Evolutionary conservation across 1,140 invertebrate genomes (phyloP).

Genomic region (Trichonephila clavipes): DNA sequence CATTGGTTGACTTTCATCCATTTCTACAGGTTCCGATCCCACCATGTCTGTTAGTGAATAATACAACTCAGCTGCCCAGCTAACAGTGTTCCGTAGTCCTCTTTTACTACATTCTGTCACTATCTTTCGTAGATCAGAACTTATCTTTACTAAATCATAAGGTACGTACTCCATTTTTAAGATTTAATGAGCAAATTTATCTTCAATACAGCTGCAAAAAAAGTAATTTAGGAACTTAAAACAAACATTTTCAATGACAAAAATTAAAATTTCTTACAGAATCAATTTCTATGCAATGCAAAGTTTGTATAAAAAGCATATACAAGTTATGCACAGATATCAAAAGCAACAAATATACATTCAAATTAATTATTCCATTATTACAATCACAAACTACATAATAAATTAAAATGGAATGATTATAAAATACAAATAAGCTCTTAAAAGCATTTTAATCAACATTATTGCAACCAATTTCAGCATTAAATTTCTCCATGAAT

Average conservation of each 20-base stretch:
- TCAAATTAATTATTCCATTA: conserved; percentile 7
- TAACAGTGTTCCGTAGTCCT: conserved; percentile 77
- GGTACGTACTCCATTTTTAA: conserved; percentile 64
- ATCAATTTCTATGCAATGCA: neutral
- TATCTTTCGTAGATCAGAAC: conserved; percentile 64
- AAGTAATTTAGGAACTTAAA: conserved; percentile 71
- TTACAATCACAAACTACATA: conserved; percentile 18
- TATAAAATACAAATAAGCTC: conserved; percentile 52
- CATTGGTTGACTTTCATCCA: conserved; percentile 2
- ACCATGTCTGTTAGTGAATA: conserved; percentile 52
- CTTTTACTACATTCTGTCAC: conserved; percentile 63
- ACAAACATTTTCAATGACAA: conserved; percentile 1
- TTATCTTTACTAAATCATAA: conserved; percentile 64
- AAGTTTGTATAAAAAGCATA: conserved; percentile 5
- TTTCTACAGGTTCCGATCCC: conserved; percentile 17
- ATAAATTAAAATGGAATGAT: conserved; percentile 70
- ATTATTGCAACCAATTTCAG: conserved; percentile 60
- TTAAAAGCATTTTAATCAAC: conserved; percentile 16
- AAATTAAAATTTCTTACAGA: conserved; percentile 33
- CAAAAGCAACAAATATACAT: neutral
- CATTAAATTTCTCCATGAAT: conserved; percentile 78
- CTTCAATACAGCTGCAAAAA: conserved; percentile 74
- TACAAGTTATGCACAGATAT: conserved; percentile 1
- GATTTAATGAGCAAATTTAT: conserved; percentile 36
- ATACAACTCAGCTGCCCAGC: conserved; percentile 77